Conservation (phyloP, 53 echinoderm and acorn worm species). For the Paracentrotus lividus region DNA sequence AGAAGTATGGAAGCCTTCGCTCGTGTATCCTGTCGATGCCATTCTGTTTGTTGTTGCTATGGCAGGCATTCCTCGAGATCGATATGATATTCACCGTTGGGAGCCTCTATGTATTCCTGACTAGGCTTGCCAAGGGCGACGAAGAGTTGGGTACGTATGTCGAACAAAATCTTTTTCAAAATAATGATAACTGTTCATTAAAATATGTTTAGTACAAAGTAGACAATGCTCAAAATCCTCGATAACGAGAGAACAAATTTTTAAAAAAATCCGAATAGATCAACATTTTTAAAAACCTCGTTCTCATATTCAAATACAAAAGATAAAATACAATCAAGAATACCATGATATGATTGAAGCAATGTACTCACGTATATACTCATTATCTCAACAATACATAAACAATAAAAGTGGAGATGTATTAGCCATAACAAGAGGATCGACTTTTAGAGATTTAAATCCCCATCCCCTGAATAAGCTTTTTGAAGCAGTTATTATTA, state of each 20-base stretch:
- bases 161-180: too few relatives aligned
- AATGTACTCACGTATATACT: too few relatives aligned
- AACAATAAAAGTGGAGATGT: too few relatives aligned
- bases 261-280: neutral
- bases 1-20: neutral
- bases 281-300: too few relatives aligned
- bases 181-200: neutral
- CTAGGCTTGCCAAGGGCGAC: slow-evolving; percentile 37
- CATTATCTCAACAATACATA: too few relatives aligned
- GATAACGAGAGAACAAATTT: neutral
- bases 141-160: slow-evolving; percentile 27
- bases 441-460: too few relatives aligned
- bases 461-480: too few relatives aligned
- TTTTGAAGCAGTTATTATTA: too few relatives aligned
- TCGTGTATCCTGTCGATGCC: slow-evolving; percentile 57
- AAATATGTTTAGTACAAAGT: neutral
- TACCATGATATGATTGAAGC: too few relatives aligned
- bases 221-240: neutral
- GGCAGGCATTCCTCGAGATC: slow-evolving; percentile 55
- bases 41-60: slow-evolving; percentile 45
- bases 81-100: slow-evolving; percentile 63
- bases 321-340: too few relatives aligned
- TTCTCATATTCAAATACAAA: too few relatives aligned
- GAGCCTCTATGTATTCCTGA: slow-evolving; percentile 33
- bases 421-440: too few relatives aligned